phyloP scores from a whole-genome alignment of 2,113 vertebrate genomes.

The Semnornis frantzii region DNA sequence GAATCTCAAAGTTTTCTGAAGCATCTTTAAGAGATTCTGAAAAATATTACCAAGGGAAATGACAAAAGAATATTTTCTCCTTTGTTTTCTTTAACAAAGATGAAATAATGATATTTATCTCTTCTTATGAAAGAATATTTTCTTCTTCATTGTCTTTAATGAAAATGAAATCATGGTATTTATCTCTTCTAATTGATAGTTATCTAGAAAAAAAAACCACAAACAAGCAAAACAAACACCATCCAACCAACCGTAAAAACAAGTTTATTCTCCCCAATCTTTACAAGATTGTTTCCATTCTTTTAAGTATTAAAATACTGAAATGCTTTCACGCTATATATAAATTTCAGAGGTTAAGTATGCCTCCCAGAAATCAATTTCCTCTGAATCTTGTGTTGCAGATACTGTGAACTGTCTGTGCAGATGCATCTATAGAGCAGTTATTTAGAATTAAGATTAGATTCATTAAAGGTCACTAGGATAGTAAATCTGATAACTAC shows the following conservation, averaged over 20 bases:
- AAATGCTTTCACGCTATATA: background rate
- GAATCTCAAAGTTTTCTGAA: background rate
- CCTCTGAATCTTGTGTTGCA: background rate
- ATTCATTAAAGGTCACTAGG: background rate
- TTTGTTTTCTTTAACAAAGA: background rate
- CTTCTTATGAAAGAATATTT: background rate
- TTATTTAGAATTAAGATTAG: conserved; percentile 7
- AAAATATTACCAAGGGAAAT: background rate
- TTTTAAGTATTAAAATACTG: background rate
- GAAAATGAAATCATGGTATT: background rate
- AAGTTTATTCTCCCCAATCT: background rate
- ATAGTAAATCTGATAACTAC: background rate
- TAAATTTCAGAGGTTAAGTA: background rate
- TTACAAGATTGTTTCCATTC: background rate
- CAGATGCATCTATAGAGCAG: background rate
- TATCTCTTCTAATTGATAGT: background rate
- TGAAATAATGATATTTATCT: background rate
- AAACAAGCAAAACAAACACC: background rate
- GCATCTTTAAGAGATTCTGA: background rate
- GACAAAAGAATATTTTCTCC: background rate
- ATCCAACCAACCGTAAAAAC: background rate
- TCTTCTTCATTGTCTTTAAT: background rate
- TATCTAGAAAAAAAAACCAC: background rate
- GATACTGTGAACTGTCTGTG: background rate
- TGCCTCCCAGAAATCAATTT: background rate